These are phyloP conservation scores for Apamea epomidion DNA, from an alignment of 2,888 invertebrate genomes.

Conservation along the genomic window DNA sequence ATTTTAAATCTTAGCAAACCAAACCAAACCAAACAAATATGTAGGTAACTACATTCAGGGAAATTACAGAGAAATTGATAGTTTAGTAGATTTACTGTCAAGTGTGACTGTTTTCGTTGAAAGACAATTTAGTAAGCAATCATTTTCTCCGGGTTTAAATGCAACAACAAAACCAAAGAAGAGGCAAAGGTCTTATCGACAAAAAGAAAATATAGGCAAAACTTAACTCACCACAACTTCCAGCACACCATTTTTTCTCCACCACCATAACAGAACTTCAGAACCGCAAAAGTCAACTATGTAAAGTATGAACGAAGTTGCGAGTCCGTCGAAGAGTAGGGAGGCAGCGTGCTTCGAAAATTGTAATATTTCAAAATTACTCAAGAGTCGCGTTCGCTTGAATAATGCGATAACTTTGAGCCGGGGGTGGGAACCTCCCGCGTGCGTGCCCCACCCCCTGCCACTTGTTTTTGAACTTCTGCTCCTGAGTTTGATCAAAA, in stretches of 20 bases:
- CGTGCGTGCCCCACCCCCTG: conserved; percentile 85
- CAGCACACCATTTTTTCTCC: conserved; percentile 24
- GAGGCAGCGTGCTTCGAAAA: conserved; percentile 86
- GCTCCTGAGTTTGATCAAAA: conserved; percentile 88
- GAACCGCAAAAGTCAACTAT: conserved; percentile 63
- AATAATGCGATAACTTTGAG: conserved; percentile 89
- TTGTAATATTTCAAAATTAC: conserved; percentile 91
- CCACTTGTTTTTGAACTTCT: conserved; percentile 88
- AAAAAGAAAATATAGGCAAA: background rate
- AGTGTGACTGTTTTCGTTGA: background rate
- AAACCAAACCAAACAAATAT: background rate
- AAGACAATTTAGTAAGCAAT: background rate
- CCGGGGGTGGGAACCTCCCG: conserved; percentile 76
- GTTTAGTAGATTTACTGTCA: background rate
- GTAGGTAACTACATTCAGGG: background rate
- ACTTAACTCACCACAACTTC: conserved; percentile 22
- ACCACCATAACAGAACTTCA: conserved; percentile 41
- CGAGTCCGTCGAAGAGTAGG: conserved; percentile 77
- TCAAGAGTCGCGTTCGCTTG: conserved; percentile 90
- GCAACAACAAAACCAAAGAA: background rate
- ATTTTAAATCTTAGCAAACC: background rate
- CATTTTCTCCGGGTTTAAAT: background rate
- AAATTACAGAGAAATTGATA: background rate
- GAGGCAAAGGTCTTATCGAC: background rate
- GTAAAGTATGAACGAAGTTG: conserved; percentile 72